Conservation (phyloP, 2,797 vertebrate species). For the Peromyscus eremicus region DNA sequence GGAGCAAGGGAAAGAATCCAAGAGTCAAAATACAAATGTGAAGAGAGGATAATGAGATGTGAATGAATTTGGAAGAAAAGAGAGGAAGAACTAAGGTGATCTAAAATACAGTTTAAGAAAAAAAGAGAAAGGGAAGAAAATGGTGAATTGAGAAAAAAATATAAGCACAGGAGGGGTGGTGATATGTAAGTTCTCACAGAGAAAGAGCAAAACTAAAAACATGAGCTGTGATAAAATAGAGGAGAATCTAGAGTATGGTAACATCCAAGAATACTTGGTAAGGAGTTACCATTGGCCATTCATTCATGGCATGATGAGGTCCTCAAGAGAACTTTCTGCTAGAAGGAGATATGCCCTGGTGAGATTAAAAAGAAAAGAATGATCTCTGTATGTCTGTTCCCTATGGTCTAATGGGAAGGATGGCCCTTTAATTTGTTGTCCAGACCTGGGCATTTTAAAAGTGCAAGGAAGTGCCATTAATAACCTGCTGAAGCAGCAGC, state of each 20-base stretch:
- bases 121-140: background rate
- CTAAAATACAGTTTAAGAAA: background rate
- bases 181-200: background rate
- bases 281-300: background rate
- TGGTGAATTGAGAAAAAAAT: background rate
- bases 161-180: background rate
- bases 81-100: background rate
- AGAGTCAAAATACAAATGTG: background rate
- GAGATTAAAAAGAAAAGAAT: background rate
- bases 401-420: background rate
- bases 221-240: background rate
- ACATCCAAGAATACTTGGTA: background rate
- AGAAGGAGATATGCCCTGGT: background rate
- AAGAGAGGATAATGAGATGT: background rate
- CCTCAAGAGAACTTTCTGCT: background rate
- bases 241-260: too few species aligned
- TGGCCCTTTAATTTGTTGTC: constrained; percentile 30
- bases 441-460: constrained; percentile 33
- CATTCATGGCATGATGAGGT: background rate
- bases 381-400: background rate
- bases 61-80: constrained; percentile 1
- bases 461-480: constrained; percentile 1
- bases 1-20: background rate
- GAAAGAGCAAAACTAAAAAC: background rate
- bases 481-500: background rate